Evolutionary conservation across 2,113 vertebrate genomes (phyloP).

Genomic region (Oncorhynchus nerka): DNA sequence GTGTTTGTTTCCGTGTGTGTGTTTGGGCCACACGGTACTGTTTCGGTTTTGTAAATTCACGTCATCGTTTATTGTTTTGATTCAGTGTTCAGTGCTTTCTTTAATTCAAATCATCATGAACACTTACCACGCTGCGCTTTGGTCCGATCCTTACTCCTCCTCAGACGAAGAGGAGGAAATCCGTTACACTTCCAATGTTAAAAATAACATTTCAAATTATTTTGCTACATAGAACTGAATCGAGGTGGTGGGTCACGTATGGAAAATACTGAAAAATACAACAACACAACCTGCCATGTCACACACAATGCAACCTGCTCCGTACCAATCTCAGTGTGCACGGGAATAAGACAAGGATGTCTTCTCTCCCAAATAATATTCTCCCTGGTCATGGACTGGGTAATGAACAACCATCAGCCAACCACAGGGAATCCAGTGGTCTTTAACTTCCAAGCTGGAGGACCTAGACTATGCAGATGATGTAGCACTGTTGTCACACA

Average conservation of each 20-base stretch:
- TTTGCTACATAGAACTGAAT: too few species aligned
- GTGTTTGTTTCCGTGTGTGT: too few species aligned
- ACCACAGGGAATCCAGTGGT: not conserved
- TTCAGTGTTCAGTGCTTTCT: too few species aligned
- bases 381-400: not conserved
- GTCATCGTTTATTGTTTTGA: too few species aligned
- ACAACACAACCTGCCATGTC: not conserved
- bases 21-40: too few species aligned
- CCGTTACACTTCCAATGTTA: too few species aligned
- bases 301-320: not conserved
- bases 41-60: too few species aligned
- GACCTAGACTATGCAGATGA: not conserved
- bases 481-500: not conserved
- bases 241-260: not conserved
- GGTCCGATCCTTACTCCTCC: too few species aligned
- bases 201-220: too few species aligned
- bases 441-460: not conserved
- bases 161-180: too few species aligned
- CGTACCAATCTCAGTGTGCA: not conserved
- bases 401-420: not conserved
- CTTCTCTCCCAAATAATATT: not conserved
- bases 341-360: not conserved
- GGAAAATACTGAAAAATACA: not conserved
- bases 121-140: too few species aligned
- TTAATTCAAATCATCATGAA: too few species aligned